Percentiles rank a stretch among this genome's conserved stretches.
phyloP scores from a whole-genome alignment of 2,888 invertebrate species.

The Zaprionus lineosus region DNA sequence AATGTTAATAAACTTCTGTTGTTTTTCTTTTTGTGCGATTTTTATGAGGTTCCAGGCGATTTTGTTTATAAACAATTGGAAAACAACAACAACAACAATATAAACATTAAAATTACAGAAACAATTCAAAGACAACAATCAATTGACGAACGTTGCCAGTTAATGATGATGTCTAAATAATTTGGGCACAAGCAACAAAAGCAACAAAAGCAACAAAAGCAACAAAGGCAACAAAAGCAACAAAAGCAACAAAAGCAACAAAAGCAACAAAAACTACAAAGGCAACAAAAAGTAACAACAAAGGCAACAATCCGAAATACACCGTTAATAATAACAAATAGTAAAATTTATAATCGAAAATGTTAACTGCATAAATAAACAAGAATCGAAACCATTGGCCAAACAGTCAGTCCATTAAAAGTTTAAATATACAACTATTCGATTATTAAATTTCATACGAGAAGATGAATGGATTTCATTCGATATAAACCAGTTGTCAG shows the following conservation, averaged over 20 bases:
- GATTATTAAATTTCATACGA: no score
- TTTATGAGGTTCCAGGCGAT: conserved; percentile 59
- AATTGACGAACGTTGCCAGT: conserved; percentile 54
- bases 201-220: conserved; percentile 22
- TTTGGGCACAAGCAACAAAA: conserved; percentile 21
- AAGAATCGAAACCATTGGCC: background rate
- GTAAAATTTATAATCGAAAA: conserved; percentile 17
- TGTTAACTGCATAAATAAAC: conserved; percentile 40
- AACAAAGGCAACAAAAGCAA: conserved; percentile 13
- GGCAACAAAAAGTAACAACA: background rate
- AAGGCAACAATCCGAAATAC: no score
- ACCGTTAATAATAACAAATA: conserved; percentile 1
- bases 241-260: no score
- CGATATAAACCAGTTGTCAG: conserved; percentile 1
- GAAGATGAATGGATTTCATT: no score
- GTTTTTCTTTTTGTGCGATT: conserved; percentile 47
- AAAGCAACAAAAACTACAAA: no score
- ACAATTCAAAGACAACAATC: conserved; percentile 18
- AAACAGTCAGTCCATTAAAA: no score
- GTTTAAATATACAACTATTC: background rate
- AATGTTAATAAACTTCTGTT: conserved; percentile 65
- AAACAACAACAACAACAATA: background rate
- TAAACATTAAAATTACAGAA: background rate
- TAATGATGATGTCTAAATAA: conserved; percentile 39
- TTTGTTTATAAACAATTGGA: conserved; percentile 75